A percentile compares a stretch with the other conserved stretches of the same genome.
Evolutionary conservation across 1,140 invertebrate species (phyloP).

Genomic region (Teleopsis dalmanni): DNA sequence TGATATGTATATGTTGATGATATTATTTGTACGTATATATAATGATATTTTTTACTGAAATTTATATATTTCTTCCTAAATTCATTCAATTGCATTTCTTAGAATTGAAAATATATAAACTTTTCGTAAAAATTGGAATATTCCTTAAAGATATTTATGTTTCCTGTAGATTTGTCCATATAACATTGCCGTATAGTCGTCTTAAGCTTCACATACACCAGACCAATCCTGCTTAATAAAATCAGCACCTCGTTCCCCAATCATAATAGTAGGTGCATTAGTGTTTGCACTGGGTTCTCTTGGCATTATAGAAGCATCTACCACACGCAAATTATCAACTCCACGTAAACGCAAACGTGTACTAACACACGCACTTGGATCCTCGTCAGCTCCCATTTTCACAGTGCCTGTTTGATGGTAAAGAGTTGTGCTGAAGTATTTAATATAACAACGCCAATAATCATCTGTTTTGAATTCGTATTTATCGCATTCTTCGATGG

Average conservation of each 20-base stretch:
- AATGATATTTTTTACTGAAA: too few species aligned
- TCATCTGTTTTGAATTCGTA: constrained; percentile 50
- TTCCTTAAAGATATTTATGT: too few species aligned
- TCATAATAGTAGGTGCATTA: constrained; percentile 68
- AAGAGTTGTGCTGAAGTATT: constrained; percentile 52
- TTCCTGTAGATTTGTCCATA: too few species aligned
- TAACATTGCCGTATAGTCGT: not conserved
- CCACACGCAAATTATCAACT: constrained; percentile 57
- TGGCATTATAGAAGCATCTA: constrained; percentile 76
- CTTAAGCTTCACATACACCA: not conserved
- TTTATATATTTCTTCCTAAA: not conserved
- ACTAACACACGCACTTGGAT: constrained; percentile 59
- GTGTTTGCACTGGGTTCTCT: constrained; percentile 62
- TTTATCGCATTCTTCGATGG: constrained; percentile 55
- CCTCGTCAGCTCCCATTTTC: constrained; percentile 61
- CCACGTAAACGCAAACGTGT: constrained; percentile 58
- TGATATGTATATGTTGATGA: too few species aligned
- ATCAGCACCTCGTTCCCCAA: constrained; percentile 67
- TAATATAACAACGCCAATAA: constrained; percentile 59
- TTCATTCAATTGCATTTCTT: not conserved
- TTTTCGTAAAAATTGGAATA: not conserved
- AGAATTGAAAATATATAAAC: not conserved
- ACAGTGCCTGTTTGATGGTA: constrained; percentile 67
- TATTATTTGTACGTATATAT: too few species aligned
- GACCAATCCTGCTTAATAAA: constrained; percentile 63